Conservation (phyloP, 2,113 vertebrate species). For the Forbesichthys papilliferus region DNA sequence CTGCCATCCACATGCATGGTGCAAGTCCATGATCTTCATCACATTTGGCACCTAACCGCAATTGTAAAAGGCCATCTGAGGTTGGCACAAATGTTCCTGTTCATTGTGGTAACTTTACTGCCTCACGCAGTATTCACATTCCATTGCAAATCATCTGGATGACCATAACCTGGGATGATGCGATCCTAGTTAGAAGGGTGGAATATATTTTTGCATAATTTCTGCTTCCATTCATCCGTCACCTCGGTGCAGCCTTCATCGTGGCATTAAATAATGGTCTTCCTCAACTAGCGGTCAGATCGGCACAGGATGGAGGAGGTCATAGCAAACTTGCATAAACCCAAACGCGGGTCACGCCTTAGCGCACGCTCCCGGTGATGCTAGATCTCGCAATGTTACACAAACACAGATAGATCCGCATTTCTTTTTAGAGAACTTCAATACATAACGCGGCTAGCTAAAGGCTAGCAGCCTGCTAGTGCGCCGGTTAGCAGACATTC, state of each 20-base stretch:
- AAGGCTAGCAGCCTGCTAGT: too few species aligned
- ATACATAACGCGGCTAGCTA: neutral
- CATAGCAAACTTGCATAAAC: neutral
- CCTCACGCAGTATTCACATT: slow-evolving; percentile 40
- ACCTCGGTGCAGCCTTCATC: slow-evolving; percentile 33
- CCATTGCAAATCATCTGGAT: neutral
- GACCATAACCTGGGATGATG: neutral
- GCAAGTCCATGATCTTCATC: slow-evolving; percentile 46
- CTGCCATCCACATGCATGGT: slow-evolving; percentile 62
- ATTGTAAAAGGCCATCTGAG: slow-evolving; percentile 6
- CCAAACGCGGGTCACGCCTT: neutral
- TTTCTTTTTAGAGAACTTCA: slow-evolving; percentile 28
- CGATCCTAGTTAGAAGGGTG: slow-evolving; percentile 53
- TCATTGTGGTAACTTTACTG: slow-evolving; percentile 43
- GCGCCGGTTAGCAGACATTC: too few species aligned
- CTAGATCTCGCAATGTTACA: slow-evolving; percentile 1
- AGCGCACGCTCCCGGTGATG: neutral
- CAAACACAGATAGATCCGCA: slow-evolving; percentile 17
- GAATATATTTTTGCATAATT: slow-evolving; percentile 1
- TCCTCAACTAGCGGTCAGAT: slow-evolving; percentile 45
- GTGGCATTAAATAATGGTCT: slow-evolving; percentile 7
- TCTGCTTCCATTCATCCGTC: slow-evolving; percentile 23
- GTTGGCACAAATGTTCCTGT: neutral
- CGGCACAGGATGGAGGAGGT: slow-evolving; percentile 4
- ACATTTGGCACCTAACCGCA: slow-evolving; percentile 43